Evolutionary conservation across 2,797 vertebrate genomes (phyloP).

Genomic region (Champsocephalus gunnari): DNA sequence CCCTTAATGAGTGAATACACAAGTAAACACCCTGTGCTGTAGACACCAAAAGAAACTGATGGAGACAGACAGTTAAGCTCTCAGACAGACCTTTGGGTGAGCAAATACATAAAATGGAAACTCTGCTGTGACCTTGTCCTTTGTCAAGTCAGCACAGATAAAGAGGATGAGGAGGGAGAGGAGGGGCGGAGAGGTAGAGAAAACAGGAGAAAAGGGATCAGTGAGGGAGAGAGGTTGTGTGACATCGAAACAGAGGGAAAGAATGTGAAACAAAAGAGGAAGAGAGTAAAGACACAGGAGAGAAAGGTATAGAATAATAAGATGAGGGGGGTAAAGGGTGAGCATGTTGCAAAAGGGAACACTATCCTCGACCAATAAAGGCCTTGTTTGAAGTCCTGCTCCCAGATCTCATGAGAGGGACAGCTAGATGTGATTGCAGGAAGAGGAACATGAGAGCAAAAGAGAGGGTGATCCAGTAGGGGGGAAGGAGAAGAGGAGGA

Average conservation of each 20-base stretch:
- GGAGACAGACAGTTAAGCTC: conserved; percentile 40
- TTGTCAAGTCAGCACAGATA: conserved; percentile 81
- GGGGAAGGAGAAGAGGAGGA: conserved; percentile 24
- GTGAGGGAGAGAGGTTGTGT: conserved; percentile 46
- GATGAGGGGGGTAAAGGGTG: conserved; percentile 43
- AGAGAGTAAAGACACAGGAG: conserved; percentile 46
- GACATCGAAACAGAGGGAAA: conserved; percentile 58
- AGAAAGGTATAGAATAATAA: conserved; percentile 56
- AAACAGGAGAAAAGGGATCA: conserved; percentile 47
- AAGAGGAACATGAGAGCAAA: conserved; percentile 66
- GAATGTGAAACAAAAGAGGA: conserved; percentile 58
- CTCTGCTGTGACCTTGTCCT: conserved; percentile 80
- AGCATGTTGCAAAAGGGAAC: conserved; percentile 61
- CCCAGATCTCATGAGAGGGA: conserved; percentile 59
- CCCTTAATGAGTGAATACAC: conserved; percentile 70
- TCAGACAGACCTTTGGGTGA: conserved; percentile 56
- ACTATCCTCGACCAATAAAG: conserved; percentile 68
- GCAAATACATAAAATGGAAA: conserved; percentile 79
- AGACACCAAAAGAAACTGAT: conserved; percentile 32
- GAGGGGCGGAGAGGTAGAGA: conserved; percentile 59
- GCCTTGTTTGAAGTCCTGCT: conserved; percentile 63
- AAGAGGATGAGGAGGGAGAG: conserved; percentile 63
- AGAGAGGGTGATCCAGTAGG: conserved; percentile 34
- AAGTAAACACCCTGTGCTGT: conserved; percentile 58
- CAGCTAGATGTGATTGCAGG: conserved; percentile 71